Conservation (phyloP, 2,888 invertebrate genomes). For the Lithophane socia region DNA sequence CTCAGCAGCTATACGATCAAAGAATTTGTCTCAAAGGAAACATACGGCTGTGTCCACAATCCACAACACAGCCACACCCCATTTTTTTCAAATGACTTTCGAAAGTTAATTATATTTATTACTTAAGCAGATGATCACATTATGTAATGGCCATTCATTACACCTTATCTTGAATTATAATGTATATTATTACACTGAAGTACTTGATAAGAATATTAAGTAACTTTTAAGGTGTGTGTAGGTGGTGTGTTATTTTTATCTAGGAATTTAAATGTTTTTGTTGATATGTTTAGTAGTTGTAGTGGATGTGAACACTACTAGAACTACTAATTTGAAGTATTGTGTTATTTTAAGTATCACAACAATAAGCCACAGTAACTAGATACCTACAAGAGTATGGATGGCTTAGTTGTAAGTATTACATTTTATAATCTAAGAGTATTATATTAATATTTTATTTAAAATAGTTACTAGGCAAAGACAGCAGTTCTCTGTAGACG, state of each 20-base stretch:
- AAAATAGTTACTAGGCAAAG: background rate
- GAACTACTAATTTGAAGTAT: background rate
- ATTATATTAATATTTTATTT: background rate
- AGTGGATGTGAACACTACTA: too few species aligned
- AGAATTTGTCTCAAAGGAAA: too few species aligned
- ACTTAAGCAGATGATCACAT: conserved; percentile 25
- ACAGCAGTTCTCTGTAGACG: background rate
- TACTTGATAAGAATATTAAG: conserved; percentile 37
- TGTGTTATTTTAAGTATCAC: conserved; percentile 10
- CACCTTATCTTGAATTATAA: conserved; percentile 15
- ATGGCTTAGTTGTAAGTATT: background rate
- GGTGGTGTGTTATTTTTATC: background rate
- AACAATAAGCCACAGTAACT: background rate
- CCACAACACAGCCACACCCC: too few species aligned
- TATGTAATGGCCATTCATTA: conserved; percentile 36
- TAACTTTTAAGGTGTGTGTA: background rate
- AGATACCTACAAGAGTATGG: background rate
- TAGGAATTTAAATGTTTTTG: conserved; percentile 9
- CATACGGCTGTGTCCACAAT: too few species aligned
- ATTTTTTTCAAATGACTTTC: background rate
- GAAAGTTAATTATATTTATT: conserved; percentile 33
- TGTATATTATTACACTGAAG: conserved; percentile 30
- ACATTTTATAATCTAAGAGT: too few species aligned
- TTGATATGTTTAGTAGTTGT: background rate
- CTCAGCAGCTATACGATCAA: too few species aligned